Base-by-base conservation (phyloP, 2,797 vertebrate genomes). In the Mus caroli region DNA sequence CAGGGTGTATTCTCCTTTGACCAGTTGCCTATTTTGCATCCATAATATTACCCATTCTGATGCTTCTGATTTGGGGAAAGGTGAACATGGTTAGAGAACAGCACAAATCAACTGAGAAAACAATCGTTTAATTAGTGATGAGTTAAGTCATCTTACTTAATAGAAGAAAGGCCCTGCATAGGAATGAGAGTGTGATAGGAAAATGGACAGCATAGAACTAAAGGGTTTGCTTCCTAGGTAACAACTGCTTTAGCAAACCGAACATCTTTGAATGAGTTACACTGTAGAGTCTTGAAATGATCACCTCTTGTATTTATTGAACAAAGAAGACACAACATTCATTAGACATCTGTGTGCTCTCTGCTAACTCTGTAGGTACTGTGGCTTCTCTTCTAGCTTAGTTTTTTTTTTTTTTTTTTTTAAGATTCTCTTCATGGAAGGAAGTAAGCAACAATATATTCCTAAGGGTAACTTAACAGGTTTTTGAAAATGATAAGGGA, bases 401-500 rank as follows among this genome's bases (percentile, higher is more conserved):
- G 34, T 0, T 56, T 96, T 1, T 56, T 96, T 91, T 0, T 56
- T 96, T 1, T 56, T 96, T 91, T 93, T 58, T 54, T 54, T 54
- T 14, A 13, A 77, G 50, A 58, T 11, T 71, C 82, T n/a, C 26
- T 15, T 24, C 60, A 34, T 80, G 54, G 76, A 88, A 71, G 0
- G 7, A 79, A 94, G 56, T 88, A 79, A 90, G 3, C 17, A 40
- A 82, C 14, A 58, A 37, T 24, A 6, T 89, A 54, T 83, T 78
- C 7, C n/a, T 91, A 40, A 88, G 40, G 62, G 40, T 54, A 85
- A 89, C 34, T 24, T 54, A 91, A 71, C 1, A 58, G n/a, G 24
- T 46, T 83, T 84, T 93, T 93, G 37, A 46, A 50, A 90, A 78
- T 84, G 6, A 15, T 78, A 84, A 79, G 40, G 67, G 50, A 60